Conservation (phyloP, 1,140 invertebrate species). For the Pentalonia nigronervosa region DNA sequence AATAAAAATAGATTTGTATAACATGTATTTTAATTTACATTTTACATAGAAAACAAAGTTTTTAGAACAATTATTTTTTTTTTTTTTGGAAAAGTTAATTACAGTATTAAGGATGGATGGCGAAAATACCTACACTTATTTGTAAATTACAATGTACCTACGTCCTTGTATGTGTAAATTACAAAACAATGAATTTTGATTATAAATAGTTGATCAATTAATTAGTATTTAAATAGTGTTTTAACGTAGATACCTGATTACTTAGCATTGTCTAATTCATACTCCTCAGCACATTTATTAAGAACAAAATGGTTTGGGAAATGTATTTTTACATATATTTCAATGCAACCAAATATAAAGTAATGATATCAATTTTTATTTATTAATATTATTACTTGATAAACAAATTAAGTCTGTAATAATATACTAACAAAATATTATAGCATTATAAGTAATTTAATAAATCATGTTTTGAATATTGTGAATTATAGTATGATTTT, state of each 20-base stretch:
- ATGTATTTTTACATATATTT: not conserved
- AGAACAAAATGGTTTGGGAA: not conserved
- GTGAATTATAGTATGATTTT: no score
- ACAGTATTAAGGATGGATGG: no score
- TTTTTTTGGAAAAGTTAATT: not conserved
- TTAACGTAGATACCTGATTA: not conserved
- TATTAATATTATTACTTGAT: not conserved
- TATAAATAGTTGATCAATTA: not conserved
- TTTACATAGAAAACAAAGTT: not conserved
- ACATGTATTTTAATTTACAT: no score
- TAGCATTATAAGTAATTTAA: not conserved
- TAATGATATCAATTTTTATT: not conserved
- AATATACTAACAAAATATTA: no score
- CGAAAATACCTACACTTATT: not conserved
- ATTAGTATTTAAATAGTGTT: not conserved
- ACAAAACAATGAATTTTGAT: not conserved
- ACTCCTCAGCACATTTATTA: not conserved
- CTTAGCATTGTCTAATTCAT: not conserved
- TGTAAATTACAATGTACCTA: no score
- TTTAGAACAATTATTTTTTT: not conserved
- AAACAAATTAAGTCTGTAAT: not conserved
- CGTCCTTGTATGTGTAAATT: not conserved
- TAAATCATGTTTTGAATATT: no score
- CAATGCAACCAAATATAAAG: no score
- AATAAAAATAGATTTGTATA: not conserved